These are phyloP conservation scores for Bostrychus sinensis DNA, from an alignment of 2,113 vertebrate species.

Conservation along the genomic window DNA sequence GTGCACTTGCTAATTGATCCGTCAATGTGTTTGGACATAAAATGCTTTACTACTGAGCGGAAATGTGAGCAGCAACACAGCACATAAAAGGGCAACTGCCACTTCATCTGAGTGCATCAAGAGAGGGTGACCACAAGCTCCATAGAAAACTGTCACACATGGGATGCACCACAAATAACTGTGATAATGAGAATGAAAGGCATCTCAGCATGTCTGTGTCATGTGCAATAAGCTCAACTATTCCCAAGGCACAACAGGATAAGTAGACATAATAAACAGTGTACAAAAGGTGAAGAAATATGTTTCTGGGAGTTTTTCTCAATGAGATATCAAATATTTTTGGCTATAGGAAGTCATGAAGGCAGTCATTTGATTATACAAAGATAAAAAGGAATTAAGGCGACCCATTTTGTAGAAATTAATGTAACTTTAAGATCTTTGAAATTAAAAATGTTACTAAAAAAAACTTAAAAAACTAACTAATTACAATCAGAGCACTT, in stretches of 20 bases:
- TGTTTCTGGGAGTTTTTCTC: not conserved
- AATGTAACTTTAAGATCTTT: too few species aligned
- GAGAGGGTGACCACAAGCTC: slow-evolving; percentile 5
- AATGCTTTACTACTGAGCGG: slow-evolving; percentile 11
- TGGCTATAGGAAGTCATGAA: too few species aligned
- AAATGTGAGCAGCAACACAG: slow-evolving; percentile 41
- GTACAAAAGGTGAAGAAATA: not conserved
- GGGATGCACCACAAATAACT: not conserved
- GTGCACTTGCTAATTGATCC: not conserved
- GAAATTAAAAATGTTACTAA: too few species aligned
- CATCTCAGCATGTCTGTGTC: not conserved
- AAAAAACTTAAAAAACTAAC: too few species aligned
- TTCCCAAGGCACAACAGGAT: not conserved
- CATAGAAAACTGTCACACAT: slow-evolving; percentile 5
- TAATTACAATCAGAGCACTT: not conserved
- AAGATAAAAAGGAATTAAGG: too few species aligned
- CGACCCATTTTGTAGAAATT: too few species aligned
- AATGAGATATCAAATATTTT: too few species aligned
- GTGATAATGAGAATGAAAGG: not conserved
- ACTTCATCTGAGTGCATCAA: slow-evolving; percentile 36
- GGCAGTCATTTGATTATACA: too few species aligned
- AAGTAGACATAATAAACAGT: not conserved
- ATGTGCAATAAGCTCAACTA: not conserved
- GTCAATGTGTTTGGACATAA: slow-evolving; percentile 9
- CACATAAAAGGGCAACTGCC: slow-evolving; percentile 59